These are phyloP conservation scores for Sabatieria punctata DNA, from an alignment of 2,888 invertebrate genomes.

Conservation along the genomic window DNA sequence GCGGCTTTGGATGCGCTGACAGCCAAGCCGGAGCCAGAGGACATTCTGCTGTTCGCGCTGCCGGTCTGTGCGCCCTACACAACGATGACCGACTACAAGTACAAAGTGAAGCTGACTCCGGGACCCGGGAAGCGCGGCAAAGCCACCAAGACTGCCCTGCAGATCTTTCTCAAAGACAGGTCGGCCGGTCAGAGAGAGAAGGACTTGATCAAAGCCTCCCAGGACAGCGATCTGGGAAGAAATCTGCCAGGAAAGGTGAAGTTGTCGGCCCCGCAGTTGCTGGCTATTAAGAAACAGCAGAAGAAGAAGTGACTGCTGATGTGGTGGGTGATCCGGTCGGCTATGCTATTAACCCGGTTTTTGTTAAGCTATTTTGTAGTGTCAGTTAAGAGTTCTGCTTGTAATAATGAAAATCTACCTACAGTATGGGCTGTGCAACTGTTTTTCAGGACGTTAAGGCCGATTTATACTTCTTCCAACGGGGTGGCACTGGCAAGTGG, in stretches of 20 bases:
- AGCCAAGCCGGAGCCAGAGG: constrained; percentile 61
- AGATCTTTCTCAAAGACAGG: constrained; percentile 68
- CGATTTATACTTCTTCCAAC: too few species aligned
- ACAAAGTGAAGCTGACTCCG: constrained; percentile 66
- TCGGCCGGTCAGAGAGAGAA: constrained; percentile 55
- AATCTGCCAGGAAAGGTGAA: constrained; percentile 96
- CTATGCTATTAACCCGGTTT: too few species aligned
- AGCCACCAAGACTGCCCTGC: constrained; percentile 73
- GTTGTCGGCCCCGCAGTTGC: constrained; percentile 55
- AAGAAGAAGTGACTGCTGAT: not conserved
- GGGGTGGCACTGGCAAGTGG: too few species aligned
- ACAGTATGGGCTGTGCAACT: too few species aligned
- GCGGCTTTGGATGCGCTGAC: constrained; percentile 54
- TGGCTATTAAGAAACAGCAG: constrained; percentile 13
- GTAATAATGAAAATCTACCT: too few species aligned
- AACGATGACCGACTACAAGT: constrained; percentile 43
- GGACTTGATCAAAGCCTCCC: constrained; percentile 73
- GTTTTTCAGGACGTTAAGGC: too few species aligned
- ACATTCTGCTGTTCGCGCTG: constrained; percentile 79
- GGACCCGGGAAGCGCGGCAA: constrained; percentile 86
- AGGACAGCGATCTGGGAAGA: constrained; percentile 73
- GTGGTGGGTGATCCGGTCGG: too few species aligned
- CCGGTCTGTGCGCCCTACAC: constrained; percentile 90
- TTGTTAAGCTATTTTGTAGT: too few species aligned
- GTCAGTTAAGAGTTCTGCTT: too few species aligned